Evolutionary conservation across 2,888 invertebrate genomes (phyloP).

Genomic region (Lepetodrilus schrolli): DNA sequence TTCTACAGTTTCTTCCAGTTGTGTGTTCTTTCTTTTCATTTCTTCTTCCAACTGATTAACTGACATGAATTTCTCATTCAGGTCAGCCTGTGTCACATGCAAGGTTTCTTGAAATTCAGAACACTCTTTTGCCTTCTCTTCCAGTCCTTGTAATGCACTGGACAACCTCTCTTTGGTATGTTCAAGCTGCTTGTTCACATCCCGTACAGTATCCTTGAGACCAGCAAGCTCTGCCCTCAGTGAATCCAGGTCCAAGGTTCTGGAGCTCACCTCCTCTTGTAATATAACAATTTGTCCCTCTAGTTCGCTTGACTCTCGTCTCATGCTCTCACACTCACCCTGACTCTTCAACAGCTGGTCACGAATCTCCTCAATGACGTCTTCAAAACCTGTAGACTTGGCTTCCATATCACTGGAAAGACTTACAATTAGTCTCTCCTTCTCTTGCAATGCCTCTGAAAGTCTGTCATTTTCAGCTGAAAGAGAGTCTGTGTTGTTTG

Average conservation of each 20-base stretch:
- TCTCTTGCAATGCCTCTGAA: not conserved
- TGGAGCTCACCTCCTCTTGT: not conserved
- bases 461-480: slow-evolving; percentile 12
- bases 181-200: slow-evolving; percentile 1
- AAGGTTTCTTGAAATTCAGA: not conserved
- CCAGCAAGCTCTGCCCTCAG: not conserved
- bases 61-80: not conserved
- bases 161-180: not conserved
- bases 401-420: not conserved
- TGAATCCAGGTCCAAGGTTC: not conserved
- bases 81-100: not conserved
- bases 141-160: not conserved
- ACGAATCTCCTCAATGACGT: not conserved
- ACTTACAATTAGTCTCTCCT: not conserved
- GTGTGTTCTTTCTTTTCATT: not conserved
- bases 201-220: not conserved
- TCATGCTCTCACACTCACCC: not conserved
- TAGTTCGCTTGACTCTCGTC: not conserved
- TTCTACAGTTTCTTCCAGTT: not conserved
- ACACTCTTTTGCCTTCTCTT: not conserved
- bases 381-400: not conserved
- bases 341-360: slow-evolving; percentile 1
- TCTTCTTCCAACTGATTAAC: not conserved
- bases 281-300: not conserved
- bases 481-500: not conserved